Base-by-base conservation (phyloP, 2,888 invertebrate species). In the Saturnia japonica region DNA sequence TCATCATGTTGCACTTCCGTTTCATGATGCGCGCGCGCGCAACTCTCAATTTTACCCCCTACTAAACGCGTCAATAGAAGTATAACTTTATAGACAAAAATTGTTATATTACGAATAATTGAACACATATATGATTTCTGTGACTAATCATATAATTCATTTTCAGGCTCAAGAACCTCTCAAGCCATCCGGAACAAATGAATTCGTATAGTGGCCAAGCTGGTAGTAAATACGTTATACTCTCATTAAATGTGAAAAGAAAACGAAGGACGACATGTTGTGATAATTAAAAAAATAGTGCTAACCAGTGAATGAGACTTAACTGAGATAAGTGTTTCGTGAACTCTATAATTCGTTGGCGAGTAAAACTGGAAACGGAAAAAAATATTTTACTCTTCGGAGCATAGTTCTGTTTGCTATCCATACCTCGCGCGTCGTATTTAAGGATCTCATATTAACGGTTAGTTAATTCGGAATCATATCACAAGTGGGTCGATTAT, bases 161-260 rank as follows among this genome's bases (percentile, higher is more conserved):
- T 67, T 70, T 19, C 95, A 97, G 97, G 97, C 96, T 85, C 96
- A 96, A 94, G 96, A 97, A 94, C 97, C 97, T 78, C 95, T 97
- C 88, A 97, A 96, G 82, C 96, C 96, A 89, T 96, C 96, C 85
- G 96, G 96, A 88, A 96, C 96, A 88, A 96, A 96, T 91, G 97
- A 97, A 85, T 97, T 96, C 94, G 97, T 97, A 94, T 97, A 95
- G 90, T 92, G 88, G 85, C 74, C 85, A 83, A 83, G 88, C 89
- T 73, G 93, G 94, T 80, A 93, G 93, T 86, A 90, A 93, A 91
- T 94, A 92, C 85, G 84, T 87, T 85, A 88, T 88, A 86, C 85
- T 94, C 83, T 91, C 91, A 81, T 87, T 94, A 83, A 90, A 92
- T 89, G 93, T 88, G 85, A 94, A 94, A 91, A 90, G 94, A 85